Evolutionary conservation across 2,797 vertebrate genomes (phyloP), one percentile per base, ranked within the genome.

Genomic region (Gymnothorax reevesii): DNA sequence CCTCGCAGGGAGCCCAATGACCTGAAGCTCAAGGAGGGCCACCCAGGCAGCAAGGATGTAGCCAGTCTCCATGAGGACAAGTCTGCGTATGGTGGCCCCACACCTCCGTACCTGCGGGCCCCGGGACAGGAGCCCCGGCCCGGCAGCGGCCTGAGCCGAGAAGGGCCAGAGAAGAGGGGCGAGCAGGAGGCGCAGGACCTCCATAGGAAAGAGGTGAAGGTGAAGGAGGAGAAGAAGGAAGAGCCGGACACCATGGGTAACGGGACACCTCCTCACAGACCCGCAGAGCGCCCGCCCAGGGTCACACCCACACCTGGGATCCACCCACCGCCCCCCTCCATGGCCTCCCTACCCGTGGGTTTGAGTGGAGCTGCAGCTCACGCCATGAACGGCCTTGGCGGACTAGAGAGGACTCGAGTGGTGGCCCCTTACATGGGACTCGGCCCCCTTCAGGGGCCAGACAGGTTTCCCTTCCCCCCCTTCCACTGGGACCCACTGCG

Each of bases 161-260:
- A 96, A 92, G 93, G 96, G 92, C 96, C 97, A 90, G 96, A 97
- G 85, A 92, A 95, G 84, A 96, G 95, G 89, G 96, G 97, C 88
- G 96, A 97, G 57, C 95, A 95, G 0, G 96, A 97, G 83, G 95
- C 95, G 0, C 62, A 64, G 62, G 96, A 97, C 55, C 95, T 93
- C 85, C 91, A 93, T 80, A 96, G 95, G 93, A 96, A 96, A 94
- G 92, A 64, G 13, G 92, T 55, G 10, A 95, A 96, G 92, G 94
- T 97, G 87, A 96, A 96, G 92, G 96, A 97, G 85, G 92, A 95
- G 84, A 96, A 95, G 89, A 96, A 97, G 88, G 96, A 97, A 54
- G 95, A 96, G 0, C 96, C 97, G 83, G 92, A 80, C 7, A 27
- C 49, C 0, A 27, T 60, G 33, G 82, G 25, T 22, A 59, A 86